phyloP scores from a whole-genome alignment of 2,113 vertebrate species.

The Scytalopus superciliaris region DNA sequence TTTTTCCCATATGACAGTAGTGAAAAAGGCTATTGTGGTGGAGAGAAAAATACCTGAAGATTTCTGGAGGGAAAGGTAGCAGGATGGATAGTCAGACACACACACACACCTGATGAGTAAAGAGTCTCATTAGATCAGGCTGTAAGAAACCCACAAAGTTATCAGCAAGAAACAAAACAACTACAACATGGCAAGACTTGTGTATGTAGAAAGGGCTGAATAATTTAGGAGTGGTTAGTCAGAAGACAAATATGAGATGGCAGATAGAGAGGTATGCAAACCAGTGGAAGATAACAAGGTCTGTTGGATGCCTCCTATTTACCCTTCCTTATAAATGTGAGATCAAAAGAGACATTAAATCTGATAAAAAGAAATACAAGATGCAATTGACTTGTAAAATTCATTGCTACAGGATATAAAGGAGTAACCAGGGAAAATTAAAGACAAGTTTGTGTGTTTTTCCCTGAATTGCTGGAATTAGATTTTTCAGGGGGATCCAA shows the following conservation, averaged over 20 bases:
- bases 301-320: slow-evolving; percentile 24
- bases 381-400: slow-evolving; percentile 1
- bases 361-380: neutral
- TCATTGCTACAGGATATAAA: neutral
- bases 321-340: neutral
- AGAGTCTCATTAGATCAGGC: neutral
- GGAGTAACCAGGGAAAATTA: neutral
- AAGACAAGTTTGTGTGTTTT: neutral
- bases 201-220: neutral
- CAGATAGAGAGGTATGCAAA: slow-evolving; percentile 24
- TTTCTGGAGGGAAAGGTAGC: neutral
- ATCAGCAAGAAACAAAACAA: neutral
- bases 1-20: neutral
- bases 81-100: neutral
- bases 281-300: neutral
- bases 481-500: neutral
- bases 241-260: slow-evolving; percentile 24
- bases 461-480: neutral
- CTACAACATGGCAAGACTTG: neutral
- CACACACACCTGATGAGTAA: neutral
- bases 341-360: slow-evolving; percentile 37
- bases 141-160: neutral
- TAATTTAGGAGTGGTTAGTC: slow-evolving; percentile 18
- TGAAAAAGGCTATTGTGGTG: neutral
- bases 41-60: neutral